These are phyloP conservation scores for Caenorhabditis sulstoni DNA, from an alignment of 2,888 invertebrate genomes.

Conservation along the genomic window DNA sequence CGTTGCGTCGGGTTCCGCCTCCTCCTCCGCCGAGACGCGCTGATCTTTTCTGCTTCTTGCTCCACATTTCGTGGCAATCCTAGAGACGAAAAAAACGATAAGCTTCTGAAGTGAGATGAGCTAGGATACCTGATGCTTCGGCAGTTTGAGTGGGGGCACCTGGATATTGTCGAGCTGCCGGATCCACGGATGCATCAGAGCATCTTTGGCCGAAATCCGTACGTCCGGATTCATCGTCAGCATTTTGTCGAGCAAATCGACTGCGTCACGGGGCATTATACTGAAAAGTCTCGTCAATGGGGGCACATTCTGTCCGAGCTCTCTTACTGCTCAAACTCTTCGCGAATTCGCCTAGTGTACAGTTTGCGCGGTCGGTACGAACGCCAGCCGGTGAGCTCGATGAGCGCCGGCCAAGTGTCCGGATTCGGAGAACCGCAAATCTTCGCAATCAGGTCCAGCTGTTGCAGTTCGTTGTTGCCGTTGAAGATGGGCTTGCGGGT, in stretches of 20 bases:
- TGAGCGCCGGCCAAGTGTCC: constrained; percentile 96
- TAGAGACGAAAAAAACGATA: constrained; percentile 82
- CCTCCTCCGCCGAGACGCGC: constrained; percentile 28
- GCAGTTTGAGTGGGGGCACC: constrained; percentile 84
- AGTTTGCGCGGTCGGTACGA: constrained; percentile 92
- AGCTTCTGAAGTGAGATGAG: too few relatives aligned
- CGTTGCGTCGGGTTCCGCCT: constrained; percentile 17
- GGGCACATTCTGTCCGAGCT: not conserved
- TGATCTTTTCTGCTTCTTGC: constrained; percentile 85
- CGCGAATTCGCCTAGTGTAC: constrained; percentile 90
- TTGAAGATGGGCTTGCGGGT: constrained; percentile 95
- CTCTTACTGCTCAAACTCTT: constrained; percentile 89
- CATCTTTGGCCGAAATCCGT: constrained; percentile 94
- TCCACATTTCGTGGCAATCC: constrained; percentile 99
- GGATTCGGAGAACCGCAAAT: constrained; percentile 94
- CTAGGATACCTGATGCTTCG: constrained; percentile 59
- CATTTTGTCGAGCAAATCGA: constrained; percentile 85
- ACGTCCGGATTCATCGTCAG: constrained; percentile 94
- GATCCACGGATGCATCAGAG: constrained; percentile 93
- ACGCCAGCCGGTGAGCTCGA: constrained; percentile 92
- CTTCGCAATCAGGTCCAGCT: constrained; percentile 91
- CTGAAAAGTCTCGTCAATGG: constrained; percentile 76
- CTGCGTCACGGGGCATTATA: constrained; percentile 83
- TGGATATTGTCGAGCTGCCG: constrained; percentile 90
- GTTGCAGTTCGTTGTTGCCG: constrained; percentile 93